Evolutionary conservation across 2,797 vertebrate genomes (phyloP), one percentile per base, ranked within the genome.

Genomic region (Remorina albescens): DNA sequence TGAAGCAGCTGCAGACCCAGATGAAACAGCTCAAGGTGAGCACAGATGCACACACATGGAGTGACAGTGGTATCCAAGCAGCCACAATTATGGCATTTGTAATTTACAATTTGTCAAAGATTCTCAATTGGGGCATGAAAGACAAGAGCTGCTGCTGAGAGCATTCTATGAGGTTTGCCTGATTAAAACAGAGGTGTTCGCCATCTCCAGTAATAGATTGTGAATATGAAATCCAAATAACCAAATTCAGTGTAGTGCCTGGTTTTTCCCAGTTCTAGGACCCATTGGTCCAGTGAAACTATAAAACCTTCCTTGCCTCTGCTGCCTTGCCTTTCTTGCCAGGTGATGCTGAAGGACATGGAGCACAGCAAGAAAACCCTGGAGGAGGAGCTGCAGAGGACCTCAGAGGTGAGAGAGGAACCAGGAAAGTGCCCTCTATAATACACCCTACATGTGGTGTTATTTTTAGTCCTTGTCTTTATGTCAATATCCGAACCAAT

Each of bases 311-410:
- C 8, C 49, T 28, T 13, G 8, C 19, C 67, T 64, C 74, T 56
- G 71, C 76, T 21, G 74, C 25, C 60, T 76, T 76, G 53, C 71
- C 69, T 83, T n/a, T 77, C 25, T 69, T 84, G 60, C 47, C 74
- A 98, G 96, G 93, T 86, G 70, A 92, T 96, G 63, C 86, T 96
- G 75, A 96, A 94, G 82, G 96, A 97, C 82, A 93, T 95, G 74
- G 96, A 97, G 79, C 90, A 85, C 85, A 95, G 91, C 85, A 97
- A 96, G 90, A 96, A 94, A 66, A 85, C 64, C 0, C 93, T 96
- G 71, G 96, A 97, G 86, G 95, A 96, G 3, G 95, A 97, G 83
- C 91, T 97, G 47, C 95, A 96, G 84, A 94, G 95, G 65, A 91
- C 95, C 10, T 94, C 95, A 5, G 95, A 97, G 94, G 97, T 98